Base-by-base conservation (phyloP, 2,888 invertebrate species). In the Abscondita cerata region DNA sequence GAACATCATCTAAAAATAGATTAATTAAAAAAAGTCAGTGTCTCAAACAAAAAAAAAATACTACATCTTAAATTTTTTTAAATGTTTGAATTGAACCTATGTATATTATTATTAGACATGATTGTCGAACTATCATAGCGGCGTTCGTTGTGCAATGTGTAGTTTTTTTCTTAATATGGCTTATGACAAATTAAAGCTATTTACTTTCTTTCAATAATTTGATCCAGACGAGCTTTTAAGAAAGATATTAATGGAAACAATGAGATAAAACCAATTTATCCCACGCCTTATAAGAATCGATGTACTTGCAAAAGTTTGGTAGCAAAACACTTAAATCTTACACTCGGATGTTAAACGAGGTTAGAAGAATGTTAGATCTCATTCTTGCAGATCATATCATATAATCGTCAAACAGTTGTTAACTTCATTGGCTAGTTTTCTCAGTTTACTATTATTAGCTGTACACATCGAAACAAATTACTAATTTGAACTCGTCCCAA, bases 401-500 rank as follows among this genome's bases (percentile, higher is more conserved):
- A 44, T 51, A 58, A 58, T 58, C 51, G 51, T 41, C 44, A 52
- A 51, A 56, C 51, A 41, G 51, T 51, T 58, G 15, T 8, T 41
- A 58, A 58, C 44, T 52, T 19, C 34, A 52, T 46, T 46, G 51
- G 56, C 40, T 52, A 12, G 57, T 16, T 40, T 51, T 57, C 50
- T 56, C 11, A 41, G 33, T 53, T 51, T 20, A 40, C 59, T 52
- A 52, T 59, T 59, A 53, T 59, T 59, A 53, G 47, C 52, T 44
- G 58, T 41, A 38, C 47, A 47, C 52, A 47, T 59, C 52, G 47
- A 47, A 36, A 59, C 47, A 59, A 59, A 59, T 53, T 59, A 53
- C 52, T 59, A 59, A 59, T 59, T 59, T 52, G 51, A 57, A 19
- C 38, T 36, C 48, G 55, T 47, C 40, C 40, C 50, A 33, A 50